Conservation (phyloP, 2,113 vertebrate genomes). For the Oryzias curvinotus region DNA sequence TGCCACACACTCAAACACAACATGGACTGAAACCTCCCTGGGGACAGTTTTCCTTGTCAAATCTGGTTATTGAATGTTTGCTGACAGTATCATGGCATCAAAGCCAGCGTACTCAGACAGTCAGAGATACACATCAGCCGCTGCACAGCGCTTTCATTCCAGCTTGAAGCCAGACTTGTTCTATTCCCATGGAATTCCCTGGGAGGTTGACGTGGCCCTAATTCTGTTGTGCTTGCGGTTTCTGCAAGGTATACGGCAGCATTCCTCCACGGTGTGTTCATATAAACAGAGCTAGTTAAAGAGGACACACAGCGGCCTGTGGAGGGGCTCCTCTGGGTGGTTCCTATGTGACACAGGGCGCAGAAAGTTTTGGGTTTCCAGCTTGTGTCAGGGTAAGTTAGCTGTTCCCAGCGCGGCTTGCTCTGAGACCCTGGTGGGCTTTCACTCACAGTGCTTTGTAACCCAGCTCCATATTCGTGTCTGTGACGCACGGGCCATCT, state of each 20-base stretch:
- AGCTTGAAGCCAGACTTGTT: constrained; percentile 46
- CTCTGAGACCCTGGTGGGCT: constrained; percentile 71
- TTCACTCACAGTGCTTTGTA: constrained; percentile 64
- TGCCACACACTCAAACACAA: constrained; percentile 14
- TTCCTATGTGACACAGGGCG: constrained; percentile 69
- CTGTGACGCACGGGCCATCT: constrained; percentile 41
- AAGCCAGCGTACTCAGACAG: constrained; percentile 24
- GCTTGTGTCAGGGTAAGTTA: constrained; percentile 81
- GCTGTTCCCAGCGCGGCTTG: constrained; percentile 51
- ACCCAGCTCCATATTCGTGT: constrained; percentile 27
- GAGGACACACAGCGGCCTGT: constrained; percentile 59
- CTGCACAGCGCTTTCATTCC: constrained; percentile 33
- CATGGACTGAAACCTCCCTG: constrained; percentile 26
- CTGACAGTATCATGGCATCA: constrained; percentile 43
- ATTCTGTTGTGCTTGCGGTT: constrained; percentile 74
- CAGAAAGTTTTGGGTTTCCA: constrained; percentile 74
- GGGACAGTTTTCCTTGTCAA: constrained; percentile 34
- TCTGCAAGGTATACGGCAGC: constrained; percentile 68
- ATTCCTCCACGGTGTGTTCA: constrained; percentile 77
- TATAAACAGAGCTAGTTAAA: constrained; percentile 81
- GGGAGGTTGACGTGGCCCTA: constrained; percentile 52
- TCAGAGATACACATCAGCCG: constrained; percentile 34
- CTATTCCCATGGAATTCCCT: constrained; percentile 57
- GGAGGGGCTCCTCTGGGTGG: constrained; percentile 71
- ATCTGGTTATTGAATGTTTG: constrained; percentile 36